Evolutionary conservation across 2,113 vertebrate genomes (phyloP).

Genomic region (Athene noctua): DNA sequence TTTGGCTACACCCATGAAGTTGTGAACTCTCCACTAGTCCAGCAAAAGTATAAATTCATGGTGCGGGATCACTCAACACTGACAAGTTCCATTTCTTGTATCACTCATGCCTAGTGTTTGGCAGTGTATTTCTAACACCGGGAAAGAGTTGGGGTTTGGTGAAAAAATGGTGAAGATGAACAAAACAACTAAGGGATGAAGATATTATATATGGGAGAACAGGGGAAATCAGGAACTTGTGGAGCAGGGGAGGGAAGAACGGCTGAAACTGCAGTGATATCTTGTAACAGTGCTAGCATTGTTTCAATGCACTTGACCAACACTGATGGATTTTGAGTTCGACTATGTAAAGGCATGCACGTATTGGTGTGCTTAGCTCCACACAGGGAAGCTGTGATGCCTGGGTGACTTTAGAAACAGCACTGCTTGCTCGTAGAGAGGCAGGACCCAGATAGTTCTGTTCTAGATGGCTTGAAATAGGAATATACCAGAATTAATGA

Average conservation of each 20-base stretch:
- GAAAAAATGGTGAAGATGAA: neutral
- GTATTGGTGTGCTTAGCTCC: neutral
- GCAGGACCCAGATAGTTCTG: neutral
- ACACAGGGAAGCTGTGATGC: neutral
- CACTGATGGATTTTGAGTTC: neutral
- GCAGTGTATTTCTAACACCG: neutral
- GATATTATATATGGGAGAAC: neutral
- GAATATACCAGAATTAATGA: neutral
- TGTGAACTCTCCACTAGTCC: neutral
- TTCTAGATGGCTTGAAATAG: neutral
- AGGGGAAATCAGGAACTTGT: neutral
- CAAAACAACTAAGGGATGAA: neutral
- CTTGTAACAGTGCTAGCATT: neutral
- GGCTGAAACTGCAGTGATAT: neutral
- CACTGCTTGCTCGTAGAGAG: neutral
- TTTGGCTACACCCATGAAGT: neutral
- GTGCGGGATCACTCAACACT: fast-evolving
- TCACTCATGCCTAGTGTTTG: neutral
- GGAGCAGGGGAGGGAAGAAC: neutral
- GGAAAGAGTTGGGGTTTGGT: neutral
- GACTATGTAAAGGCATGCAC: neutral
- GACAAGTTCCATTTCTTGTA: neutral
- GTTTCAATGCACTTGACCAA: neutral
- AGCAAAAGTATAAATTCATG: neutral
- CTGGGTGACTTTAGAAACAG: neutral